Evolutionary conservation across 2,888 invertebrate species (phyloP).

Genomic region (Cynaeus angustus): DNA sequence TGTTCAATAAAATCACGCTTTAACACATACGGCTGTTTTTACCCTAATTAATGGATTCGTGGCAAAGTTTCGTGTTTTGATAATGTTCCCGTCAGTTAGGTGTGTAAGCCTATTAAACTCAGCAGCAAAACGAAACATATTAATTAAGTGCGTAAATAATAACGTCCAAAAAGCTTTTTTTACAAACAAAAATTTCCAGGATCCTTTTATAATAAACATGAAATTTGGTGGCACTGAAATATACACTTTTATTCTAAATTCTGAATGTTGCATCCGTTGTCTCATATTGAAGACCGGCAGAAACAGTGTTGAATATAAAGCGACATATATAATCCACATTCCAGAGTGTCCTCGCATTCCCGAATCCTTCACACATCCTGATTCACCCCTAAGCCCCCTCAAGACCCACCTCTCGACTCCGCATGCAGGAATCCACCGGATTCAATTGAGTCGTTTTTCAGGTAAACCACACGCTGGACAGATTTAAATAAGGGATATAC

Average conservation of each 20-base stretch:
- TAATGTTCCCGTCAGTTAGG: constrained; percentile 30
- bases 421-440: constrained; percentile 22
- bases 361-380: constrained; percentile 61
- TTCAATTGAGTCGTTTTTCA: constrained; percentile 39
- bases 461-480: constrained; percentile 27
- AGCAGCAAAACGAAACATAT: constrained; percentile 29
- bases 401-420: constrained; percentile 17
- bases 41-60: constrained; percentile 40
- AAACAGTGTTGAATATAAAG: constrained; percentile 61
- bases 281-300: constrained; percentile 46
- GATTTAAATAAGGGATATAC: constrained; percentile 27
- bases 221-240: constrained; percentile 31
- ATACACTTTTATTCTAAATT: constrained; percentile 48
- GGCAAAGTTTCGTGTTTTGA: constrained; percentile 42
- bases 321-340: constrained; percentile 64
- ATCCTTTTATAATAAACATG: constrained; percentile 33
- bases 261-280: constrained; percentile 48
- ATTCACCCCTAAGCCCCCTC: constrained; percentile 37
- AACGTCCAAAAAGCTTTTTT: constrained; percentile 11
- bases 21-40: constrained; percentile 24
- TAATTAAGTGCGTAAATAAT: constrained; percentile 37
- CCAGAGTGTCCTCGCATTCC: constrained; percentile 62
- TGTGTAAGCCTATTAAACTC: constrained; percentile 38
- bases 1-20: constrained; percentile 40
- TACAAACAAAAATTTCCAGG: constrained; percentile 15